A percentile compares a stretch with the other conserved stretches of the same genome.
Evolutionary conservation across 2,113 vertebrate genomes (phyloP).

Genomic region (Hippolais icterina): DNA sequence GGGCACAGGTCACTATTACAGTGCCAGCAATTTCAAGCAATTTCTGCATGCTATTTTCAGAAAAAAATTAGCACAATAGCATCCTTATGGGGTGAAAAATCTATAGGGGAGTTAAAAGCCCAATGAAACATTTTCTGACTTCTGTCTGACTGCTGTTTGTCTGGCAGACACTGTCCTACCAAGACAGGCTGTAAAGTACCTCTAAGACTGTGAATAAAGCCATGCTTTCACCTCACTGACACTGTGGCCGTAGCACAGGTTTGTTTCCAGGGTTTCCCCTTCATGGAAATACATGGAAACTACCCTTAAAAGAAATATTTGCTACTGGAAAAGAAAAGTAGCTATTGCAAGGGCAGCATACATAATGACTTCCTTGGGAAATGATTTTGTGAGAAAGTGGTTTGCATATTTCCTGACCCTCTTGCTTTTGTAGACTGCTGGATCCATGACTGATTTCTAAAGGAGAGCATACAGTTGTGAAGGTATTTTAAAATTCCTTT

Average conservation of each 20-base stretch:
- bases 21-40: slow-evolving; percentile 49
- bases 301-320: not conserved
- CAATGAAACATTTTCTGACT: not conserved
- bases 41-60: slow-evolving; percentile 32
- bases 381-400: not conserved
- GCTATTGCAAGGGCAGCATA: not conserved
- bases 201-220: not conserved
- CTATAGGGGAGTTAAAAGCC: slow-evolving; percentile 14
- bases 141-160: not conserved
- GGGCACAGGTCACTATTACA: slow-evolving; percentile 33
- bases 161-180: not conserved
- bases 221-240: not conserved
- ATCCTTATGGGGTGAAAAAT: slow-evolving; percentile 6
- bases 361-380: not conserved
- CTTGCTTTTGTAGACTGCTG: not conserved
- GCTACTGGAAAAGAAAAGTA: not conserved
- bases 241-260: fast-evolving
- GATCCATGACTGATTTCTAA: slow-evolving; percentile 2
- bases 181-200: not conserved
- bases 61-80: slow-evolving; percentile 17
- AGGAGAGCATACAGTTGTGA: not conserved
- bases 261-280: not conserved
- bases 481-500: not conserved
- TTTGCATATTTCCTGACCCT: slow-evolving; percentile 4
- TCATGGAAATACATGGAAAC: not conserved